Evolutionary conservation across 2,888 invertebrate species (phyloP).

Genomic region (Charanyca ferruginea): DNA sequence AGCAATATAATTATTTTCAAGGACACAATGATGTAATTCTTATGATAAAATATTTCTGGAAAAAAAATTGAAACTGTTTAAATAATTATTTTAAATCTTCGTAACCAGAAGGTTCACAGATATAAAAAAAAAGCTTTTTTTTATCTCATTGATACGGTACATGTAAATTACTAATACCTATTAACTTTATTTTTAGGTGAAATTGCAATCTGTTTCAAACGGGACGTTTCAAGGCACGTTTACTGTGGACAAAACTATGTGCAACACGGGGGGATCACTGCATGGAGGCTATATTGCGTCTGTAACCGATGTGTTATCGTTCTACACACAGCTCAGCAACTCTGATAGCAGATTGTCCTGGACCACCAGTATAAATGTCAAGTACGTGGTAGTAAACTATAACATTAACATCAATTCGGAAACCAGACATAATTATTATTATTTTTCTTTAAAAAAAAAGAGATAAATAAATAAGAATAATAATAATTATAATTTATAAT

Average conservation of each 20-base stretch:
- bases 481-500: too few relatives aligned
- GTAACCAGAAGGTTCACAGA: too few relatives aligned
- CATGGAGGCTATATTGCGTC: conserved; percentile 75
- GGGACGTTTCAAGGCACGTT: conserved; percentile 66
- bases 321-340: conserved; percentile 66
- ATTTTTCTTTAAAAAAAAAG: too few relatives aligned
- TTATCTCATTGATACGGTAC: background rate
- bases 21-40: background rate
- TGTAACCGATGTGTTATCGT: conserved; percentile 67
- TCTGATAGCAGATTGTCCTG: conserved; percentile 64
- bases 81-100: too few relatives aligned
- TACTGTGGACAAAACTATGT: conserved; percentile 70
- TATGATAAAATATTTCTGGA: background rate
- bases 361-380: conserved; percentile 69
- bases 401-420: background rate
- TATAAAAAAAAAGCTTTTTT: too few relatives aligned
- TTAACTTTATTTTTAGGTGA: conserved; percentile 61
- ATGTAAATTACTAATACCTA: too few relatives aligned
- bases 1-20: background rate
- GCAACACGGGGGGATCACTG: conserved; percentile 66
- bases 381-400: conserved; percentile 61
- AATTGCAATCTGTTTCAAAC: conserved; percentile 61
- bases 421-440: background rate
- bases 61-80: too few relatives aligned
- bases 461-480: too few relatives aligned